These are phyloP conservation scores for Rhinophrynus dorsalis DNA, from an alignment of 2,797 vertebrate genomes.

Conservation along the genomic window DNA sequence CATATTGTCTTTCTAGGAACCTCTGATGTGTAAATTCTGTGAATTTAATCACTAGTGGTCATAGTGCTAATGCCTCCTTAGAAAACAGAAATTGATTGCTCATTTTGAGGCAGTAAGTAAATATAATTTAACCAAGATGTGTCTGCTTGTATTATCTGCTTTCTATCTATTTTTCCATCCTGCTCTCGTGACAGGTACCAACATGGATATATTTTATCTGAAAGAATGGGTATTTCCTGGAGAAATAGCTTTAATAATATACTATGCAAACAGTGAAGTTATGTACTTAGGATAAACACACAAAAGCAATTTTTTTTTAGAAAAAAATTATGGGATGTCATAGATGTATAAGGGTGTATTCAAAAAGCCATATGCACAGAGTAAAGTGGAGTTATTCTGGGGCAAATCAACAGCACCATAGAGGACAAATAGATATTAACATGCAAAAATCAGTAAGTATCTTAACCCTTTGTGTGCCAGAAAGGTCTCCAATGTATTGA, in stretches of 20 bases:
- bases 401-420: too few relatives aligned
- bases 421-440: too few relatives aligned
- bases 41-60: constrained; percentile 11
- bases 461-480: too few relatives aligned
- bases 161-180: constrained; percentile 28
- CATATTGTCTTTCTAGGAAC: too few relatives aligned
- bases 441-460: too few relatives aligned
- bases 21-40: constrained; percentile 2
- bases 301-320: too few relatives aligned
- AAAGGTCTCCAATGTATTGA: too few relatives aligned
- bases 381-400: too few relatives aligned
- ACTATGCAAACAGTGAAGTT: not conserved
- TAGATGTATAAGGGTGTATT: too few relatives aligned
- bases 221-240: constrained; percentile 11
- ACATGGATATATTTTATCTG: not conserved
- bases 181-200: constrained; percentile 17
- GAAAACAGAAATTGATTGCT: constrained; percentile 30
- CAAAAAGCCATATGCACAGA: too few relatives aligned
- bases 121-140: constrained; percentile 14
- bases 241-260: not conserved
- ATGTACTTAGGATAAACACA: too few relatives aligned
- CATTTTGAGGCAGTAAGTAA: constrained; percentile 21
- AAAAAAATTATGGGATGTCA: too few relatives aligned
- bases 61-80: constrained; percentile 19
- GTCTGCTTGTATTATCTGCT: constrained; percentile 13